phyloP scores from a whole-genome alignment of 1,140 invertebrate genomes.

The Sycophila sp. region DNA sequence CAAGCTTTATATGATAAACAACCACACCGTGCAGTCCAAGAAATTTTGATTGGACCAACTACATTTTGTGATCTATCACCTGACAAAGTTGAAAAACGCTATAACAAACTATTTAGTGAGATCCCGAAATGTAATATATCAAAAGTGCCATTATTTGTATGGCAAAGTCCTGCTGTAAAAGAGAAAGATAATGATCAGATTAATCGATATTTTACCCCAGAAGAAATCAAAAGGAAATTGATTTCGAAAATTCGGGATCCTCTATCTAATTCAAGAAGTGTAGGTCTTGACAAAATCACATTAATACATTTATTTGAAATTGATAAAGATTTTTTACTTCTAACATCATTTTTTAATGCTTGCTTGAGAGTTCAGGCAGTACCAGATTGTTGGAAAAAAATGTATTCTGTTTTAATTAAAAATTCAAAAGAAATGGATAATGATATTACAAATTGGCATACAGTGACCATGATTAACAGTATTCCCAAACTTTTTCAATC shows the following conservation, averaged over 20 bases:
- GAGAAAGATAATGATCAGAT: neutral
- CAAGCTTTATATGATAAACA: neutral
- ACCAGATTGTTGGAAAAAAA: neutral
- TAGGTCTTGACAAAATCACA: neutral
- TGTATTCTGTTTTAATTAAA: conserved; percentile 12
- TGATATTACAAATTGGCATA: neutral
- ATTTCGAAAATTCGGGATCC: neutral
- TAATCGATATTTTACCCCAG: neutral
- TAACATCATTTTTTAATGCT: conserved; percentile 16
- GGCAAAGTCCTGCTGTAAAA: neutral
- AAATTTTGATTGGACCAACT: neutral
- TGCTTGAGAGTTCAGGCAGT: neutral
- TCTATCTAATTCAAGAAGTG: conserved; percentile 6
- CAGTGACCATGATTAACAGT: neutral
- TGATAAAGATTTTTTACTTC: neutral
- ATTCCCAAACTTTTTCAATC: conserved; percentile 9
- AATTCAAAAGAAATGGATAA: neutral
- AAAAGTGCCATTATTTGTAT: neutral
- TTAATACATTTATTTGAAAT: neutral
- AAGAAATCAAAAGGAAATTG: conserved; percentile 1
- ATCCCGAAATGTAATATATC: neutral
- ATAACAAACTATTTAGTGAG: neutral
- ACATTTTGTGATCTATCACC: neutral
- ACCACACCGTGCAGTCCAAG: conserved; percentile 10
- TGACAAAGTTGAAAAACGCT: neutral